Percentiles rank a stretch among this genome's conserved stretches.
Evolutionary conservation across 1,140 invertebrate genomes (phyloP).

Genomic region (Doryteuthis pealeii): DNA sequence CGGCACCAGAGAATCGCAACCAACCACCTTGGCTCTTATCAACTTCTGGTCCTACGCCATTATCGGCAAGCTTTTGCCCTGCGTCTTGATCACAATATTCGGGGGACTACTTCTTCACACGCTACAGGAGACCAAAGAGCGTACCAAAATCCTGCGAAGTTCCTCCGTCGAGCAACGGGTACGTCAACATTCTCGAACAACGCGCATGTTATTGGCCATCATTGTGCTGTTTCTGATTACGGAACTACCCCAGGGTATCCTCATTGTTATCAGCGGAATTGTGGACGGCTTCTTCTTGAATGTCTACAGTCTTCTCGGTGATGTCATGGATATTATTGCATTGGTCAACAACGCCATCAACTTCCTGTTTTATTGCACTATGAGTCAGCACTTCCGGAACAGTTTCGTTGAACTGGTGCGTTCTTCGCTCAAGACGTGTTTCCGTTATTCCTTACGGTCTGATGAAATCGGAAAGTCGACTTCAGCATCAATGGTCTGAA

Average conservation of each 20-base stretch:
- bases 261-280: slow-evolving; percentile 48
- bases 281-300: slow-evolving; percentile 48
- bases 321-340: slow-evolving; percentile 88
- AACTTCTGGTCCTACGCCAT: slow-evolving; percentile 54
- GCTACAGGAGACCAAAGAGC: slow-evolving; percentile 56
- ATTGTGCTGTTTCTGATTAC: slow-evolving; percentile 79
- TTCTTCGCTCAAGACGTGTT: neutral
- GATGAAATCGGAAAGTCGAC: neutral
- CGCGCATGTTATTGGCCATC: slow-evolving; percentile 49
- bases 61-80: slow-evolving; percentile 60
- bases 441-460: neutral
- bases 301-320: slow-evolving; percentile 69
- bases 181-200: slow-evolving; percentile 70
- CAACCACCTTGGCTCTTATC: slow-evolving; percentile 32
- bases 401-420: slow-evolving; percentile 67
- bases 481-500: slow-evolving; percentile 1
- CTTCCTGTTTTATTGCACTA: slow-evolving; percentile 90
- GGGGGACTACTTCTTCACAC: slow-evolving; percentile 60
- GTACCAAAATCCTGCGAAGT: slow-evolving; percentile 46
- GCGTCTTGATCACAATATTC: slow-evolving; percentile 60
- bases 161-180: slow-evolving; percentile 64
- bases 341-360: slow-evolving; percentile 89
- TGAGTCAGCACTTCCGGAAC: slow-evolving; percentile 88
- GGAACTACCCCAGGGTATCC: slow-evolving; percentile 73
- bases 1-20: slow-evolving; percentile 32